Evolutionary conservation across 2,113 vertebrate genomes (phyloP).

Genomic region (Tetrao urogallus): DNA sequence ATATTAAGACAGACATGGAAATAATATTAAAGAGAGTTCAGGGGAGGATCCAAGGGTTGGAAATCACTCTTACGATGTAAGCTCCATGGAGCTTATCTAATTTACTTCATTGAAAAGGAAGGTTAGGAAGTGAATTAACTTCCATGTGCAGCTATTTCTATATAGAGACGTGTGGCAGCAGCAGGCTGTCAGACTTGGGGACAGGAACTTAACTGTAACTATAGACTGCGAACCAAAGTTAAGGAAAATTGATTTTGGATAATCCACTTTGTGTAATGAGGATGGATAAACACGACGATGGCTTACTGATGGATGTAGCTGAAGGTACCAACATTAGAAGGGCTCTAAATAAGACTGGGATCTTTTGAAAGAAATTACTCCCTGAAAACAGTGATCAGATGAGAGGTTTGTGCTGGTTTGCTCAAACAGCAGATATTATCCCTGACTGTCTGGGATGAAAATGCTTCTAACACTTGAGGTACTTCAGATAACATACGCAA

Average conservation of each 20-base stretch:
- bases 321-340: neutral
- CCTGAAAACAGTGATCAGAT: rapidly evolving
- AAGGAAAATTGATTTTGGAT: neutral
- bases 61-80: neutral
- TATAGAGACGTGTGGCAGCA: neutral
- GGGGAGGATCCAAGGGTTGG: neutral
- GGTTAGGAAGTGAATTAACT: neutral
- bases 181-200: neutral
- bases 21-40: neutral
- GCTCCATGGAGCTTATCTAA: neutral
- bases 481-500: neutral
- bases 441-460: neutral
- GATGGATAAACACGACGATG: neutral
- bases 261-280: neutral
- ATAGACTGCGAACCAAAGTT: neutral
- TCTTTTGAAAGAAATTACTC: neutral
- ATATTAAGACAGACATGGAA: neutral
- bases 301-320: neutral
- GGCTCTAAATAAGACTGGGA: neutral
- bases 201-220: neutral
- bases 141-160: neutral
- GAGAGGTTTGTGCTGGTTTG: neutral
- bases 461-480: neutral
- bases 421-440: neutral
- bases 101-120: neutral